These are phyloP conservation scores for Olivierus martensii DNA, from an alignment of 1,140 invertebrate species.

Conservation along the genomic window DNA sequence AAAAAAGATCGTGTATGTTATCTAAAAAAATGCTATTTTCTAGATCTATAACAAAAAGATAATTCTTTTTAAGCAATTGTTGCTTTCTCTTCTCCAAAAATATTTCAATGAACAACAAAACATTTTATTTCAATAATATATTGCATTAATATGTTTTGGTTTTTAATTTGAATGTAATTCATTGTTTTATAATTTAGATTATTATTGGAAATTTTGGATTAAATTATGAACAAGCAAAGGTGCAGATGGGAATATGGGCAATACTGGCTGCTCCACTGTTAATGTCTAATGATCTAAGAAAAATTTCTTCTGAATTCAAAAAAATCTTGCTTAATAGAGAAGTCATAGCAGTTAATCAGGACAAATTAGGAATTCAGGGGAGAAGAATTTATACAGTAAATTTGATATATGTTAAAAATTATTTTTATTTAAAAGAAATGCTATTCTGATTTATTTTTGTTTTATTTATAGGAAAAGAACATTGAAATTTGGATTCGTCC, in stretches of 20 bases:
- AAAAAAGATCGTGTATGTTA: background rate
- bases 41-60: background rate
- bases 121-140: too few species aligned
- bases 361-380: slow-evolving; percentile 31
- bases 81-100: too few species aligned
- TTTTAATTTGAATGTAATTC: too few species aligned
- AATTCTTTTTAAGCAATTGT: too few species aligned
- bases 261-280: slow-evolving; percentile 33
- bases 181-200: slow-evolving; percentile 20
- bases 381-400: slow-evolving; percentile 24
- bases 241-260: slow-evolving; percentile 35
- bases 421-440: background rate
- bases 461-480: slow-evolving; percentile 28
- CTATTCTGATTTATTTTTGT: background rate
- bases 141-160: too few species aligned
- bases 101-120: too few species aligned
- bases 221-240: slow-evolving; percentile 27
- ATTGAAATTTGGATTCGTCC: slow-evolving; percentile 37
- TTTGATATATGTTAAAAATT: background rate
- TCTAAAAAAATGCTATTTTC: background rate
- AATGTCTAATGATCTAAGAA: slow-evolving; percentile 33
- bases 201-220: slow-evolving; percentile 30
- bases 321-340: slow-evolving; percentile 27
- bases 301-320: slow-evolving; percentile 23
- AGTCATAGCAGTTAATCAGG: slow-evolving; percentile 31